Percentiles rank a stretch among this genome's conserved stretches.
phyloP scores from a whole-genome alignment of 2,888 invertebrate genomes.

The Chrysolina oricalcia region DNA sequence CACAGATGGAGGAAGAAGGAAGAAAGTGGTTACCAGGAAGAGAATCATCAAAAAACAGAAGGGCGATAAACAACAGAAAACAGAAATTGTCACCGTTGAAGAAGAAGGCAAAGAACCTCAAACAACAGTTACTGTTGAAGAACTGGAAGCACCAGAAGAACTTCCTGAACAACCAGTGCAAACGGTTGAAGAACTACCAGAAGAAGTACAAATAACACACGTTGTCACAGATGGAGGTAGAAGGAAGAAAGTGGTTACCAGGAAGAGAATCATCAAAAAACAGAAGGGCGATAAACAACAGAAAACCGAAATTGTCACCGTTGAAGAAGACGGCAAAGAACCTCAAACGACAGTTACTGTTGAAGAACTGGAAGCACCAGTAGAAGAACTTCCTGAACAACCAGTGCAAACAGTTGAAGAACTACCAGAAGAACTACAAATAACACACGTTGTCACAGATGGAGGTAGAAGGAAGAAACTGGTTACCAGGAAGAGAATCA shows the following conservation, averaged over 20 bases:
- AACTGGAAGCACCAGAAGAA: constrained; percentile 62
- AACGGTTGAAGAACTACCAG: constrained; percentile 33
- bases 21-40: constrained; percentile 65
- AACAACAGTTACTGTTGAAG: constrained; percentile 67
- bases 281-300: constrained; percentile 66
- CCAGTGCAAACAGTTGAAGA: constrained; percentile 44
- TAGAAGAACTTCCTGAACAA: constrained; percentile 60
- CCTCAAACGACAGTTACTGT: constrained; percentile 65
- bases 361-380: constrained; percentile 32
- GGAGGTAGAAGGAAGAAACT: constrained; percentile 65
- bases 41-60: constrained; percentile 66
- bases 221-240: constrained; percentile 53
- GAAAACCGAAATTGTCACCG: constrained; percentile 62
- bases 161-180: constrained; percentile 57
- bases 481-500: constrained; percentile 58
- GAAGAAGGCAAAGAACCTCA: constrained; percentile 58
- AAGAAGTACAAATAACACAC: constrained; percentile 49
- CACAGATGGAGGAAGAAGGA: constrained; percentile 65
- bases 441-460: constrained; percentile 62
- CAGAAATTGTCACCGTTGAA: constrained; percentile 57
- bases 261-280: constrained; percentile 68
- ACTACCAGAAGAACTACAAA: constrained; percentile 58
- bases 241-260: constrained; percentile 50
- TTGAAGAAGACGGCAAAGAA: constrained; percentile 56
- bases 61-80: constrained; percentile 67